phyloP scores from a whole-genome alignment of 2,888 invertebrate species.

The Cryptocheilus praepositus region DNA sequence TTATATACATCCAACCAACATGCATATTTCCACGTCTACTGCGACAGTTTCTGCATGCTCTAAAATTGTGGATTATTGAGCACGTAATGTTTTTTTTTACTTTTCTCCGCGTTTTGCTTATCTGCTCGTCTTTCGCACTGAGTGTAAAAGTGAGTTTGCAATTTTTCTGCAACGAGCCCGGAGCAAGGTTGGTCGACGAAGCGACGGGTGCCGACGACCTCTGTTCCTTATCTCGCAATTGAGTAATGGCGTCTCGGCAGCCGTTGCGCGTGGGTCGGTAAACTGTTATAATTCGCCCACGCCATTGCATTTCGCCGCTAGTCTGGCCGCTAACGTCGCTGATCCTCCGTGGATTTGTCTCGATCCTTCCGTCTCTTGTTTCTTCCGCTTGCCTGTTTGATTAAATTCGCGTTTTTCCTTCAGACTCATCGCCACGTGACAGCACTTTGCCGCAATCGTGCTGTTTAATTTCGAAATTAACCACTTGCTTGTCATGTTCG shows the following conservation, averaged over 20 bases:
- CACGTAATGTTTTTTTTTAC: no score
- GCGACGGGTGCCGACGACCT: slow-evolving; percentile 54
- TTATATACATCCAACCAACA: no score
- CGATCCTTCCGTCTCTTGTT: slow-evolving; percentile 10
- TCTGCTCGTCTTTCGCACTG: no score
- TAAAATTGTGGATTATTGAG: no score
- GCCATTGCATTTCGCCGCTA: slow-evolving; percentile 33
- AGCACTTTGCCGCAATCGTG: no score
- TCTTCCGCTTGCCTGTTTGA: neutral
- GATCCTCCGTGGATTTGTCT: slow-evolving; percentile 2
- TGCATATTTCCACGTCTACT: no score
- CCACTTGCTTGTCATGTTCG: no score
- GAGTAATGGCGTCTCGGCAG: slow-evolving; percentile 57
- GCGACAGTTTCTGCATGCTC: no score
- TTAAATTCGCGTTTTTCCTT: neutral
- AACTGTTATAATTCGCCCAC: slow-evolving; percentile 65
- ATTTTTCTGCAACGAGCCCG: neutral
- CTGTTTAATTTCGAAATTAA: no score
- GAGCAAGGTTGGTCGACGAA: slow-evolving; percentile 22
- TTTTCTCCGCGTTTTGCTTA: no score
- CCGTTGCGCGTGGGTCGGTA: slow-evolving; percentile 54
- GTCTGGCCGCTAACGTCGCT: slow-evolving; percentile 24
- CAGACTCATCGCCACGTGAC: no score
- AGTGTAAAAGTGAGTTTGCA: no score
- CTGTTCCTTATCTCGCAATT: slow-evolving; percentile 54